Evolutionary conservation across 2,113 vertebrate species (phyloP).

Genomic region (Glaucidium brasilianum): DNA sequence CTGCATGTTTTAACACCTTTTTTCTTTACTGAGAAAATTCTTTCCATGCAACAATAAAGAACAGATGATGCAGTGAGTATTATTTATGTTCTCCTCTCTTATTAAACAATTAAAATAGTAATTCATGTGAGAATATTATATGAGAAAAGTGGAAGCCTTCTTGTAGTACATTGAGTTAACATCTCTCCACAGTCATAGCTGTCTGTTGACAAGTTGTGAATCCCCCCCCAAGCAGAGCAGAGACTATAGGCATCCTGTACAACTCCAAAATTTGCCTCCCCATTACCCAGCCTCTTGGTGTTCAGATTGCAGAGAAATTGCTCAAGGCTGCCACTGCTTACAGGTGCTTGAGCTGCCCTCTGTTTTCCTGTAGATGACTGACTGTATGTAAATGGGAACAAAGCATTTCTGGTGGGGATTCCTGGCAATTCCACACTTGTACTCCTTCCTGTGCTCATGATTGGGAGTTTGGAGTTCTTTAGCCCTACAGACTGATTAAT

Average conservation of each 20-base stretch:
- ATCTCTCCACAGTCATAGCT: background rate
- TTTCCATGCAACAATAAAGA: background rate
- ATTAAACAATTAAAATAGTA: background rate
- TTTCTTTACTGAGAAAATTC: background rate
- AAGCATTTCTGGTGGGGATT: background rate
- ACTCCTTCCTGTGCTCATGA: background rate
- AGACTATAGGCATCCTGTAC: background rate
- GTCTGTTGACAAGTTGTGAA: background rate
- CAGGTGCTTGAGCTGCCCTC: background rate
- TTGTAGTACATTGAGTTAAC: background rate
- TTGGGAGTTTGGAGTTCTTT: background rate
- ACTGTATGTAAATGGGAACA: accelerated
- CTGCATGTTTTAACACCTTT: background rate
- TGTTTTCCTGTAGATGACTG: background rate
- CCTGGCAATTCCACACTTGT: background rate
- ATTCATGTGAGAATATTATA: background rate
- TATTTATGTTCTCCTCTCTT: background rate
- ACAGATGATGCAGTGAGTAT: background rate
- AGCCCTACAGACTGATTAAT: background rate
- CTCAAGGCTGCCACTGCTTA: background rate
- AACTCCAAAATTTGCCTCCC: background rate
- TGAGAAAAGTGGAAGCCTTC: background rate
- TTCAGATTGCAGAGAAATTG: background rate
- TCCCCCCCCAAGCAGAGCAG: background rate
- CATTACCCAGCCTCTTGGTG: background rate